Evolutionary conservation across 2,113 vertebrate genomes (phyloP), one percentile per base, ranked within the genome.

Genomic region (Cranoglanis bouderius): DNA sequence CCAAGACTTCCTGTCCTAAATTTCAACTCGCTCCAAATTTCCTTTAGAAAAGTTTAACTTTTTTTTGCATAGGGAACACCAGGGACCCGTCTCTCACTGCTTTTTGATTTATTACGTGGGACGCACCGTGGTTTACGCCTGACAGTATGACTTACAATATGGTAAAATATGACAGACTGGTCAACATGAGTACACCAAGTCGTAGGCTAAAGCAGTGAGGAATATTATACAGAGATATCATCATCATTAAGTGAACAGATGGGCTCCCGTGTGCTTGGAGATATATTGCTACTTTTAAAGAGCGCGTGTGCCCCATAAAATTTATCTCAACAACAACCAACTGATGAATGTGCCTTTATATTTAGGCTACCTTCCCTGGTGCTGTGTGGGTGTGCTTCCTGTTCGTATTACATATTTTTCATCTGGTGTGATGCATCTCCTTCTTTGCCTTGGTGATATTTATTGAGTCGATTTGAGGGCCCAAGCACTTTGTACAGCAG

Each of bases 1-100:
- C 65, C 35, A 32, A 86, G 84, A 86, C 77, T 89, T 82, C 63
- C 86, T 93, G 92, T 61, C 91, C 90, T 89, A 90, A 90, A 91
- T 91, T 92, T 91, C 90, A 91, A 88, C 82, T 89, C 75, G 49
- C 80, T 87, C 43, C 88, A 85, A 53, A 51, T 90, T 87, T 86
- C 86, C 85, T 90, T 84, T n/a, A 6, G 82, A 90, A 90, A 78
- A 84, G 75, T 83, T 70, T 40, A 83, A 82, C 67, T 78, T 35
- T 46, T 80, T 40, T 40, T 82, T 85, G 53, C 55, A 59, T 38
- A 14, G 65, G 59, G 85, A 83, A 75, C 85, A 21, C 85, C 67
- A 51, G 67, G 57, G 72, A 18, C 16, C 24, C 38, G 46, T 35
- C 55, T 32, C 88, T 88, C 59, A n/a, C 80, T 43, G 65, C 67